A percentile compares a stretch with the other conserved stretches of the same genome.
Evolutionary conservation across 2,113 vertebrate genomes (phyloP).

Genomic region (Poeciliopsis retropinna): DNA sequence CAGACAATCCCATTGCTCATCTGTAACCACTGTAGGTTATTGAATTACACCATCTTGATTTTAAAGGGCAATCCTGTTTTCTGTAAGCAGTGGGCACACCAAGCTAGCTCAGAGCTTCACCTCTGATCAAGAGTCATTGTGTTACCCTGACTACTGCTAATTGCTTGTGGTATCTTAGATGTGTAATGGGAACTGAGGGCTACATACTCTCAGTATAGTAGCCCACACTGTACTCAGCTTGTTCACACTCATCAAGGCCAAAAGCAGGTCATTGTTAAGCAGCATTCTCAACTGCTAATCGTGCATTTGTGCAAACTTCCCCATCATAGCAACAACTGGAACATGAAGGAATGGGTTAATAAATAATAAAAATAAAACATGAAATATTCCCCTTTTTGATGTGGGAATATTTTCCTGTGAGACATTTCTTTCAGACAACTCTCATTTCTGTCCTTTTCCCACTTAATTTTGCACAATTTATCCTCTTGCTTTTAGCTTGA

Average conservation of each 20-base stretch:
- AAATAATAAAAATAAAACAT: slow-evolving; percentile 58
- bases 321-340: slow-evolving; percentile 56
- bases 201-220: slow-evolving; percentile 26
- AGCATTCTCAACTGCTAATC: slow-evolving; percentile 35
- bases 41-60: slow-evolving; percentile 84
- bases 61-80: slow-evolving; percentile 82
- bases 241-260: slow-evolving; percentile 39
- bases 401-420: slow-evolving; percentile 33
- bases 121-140: slow-evolving; percentile 63
- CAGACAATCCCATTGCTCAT: slow-evolving; percentile 82
- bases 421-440: slow-evolving; percentile 23
- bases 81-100: slow-evolving; percentile 74
- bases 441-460: slow-evolving; percentile 5
- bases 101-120: slow-evolving; percentile 55
- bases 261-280: slow-evolving; percentile 42
- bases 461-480: slow-evolving; percentile 38
- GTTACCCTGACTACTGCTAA: slow-evolving; percentile 59
- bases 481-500: slow-evolving; percentile 49
- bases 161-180: slow-evolving; percentile 60
- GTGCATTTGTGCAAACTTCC: slow-evolving; percentile 37
- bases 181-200: slow-evolving; percentile 51
- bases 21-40: slow-evolving; percentile 82
- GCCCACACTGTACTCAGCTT: slow-evolving; percentile 13
- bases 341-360: slow-evolving; percentile 55
- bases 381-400: slow-evolving; percentile 53